These are phyloP conservation scores for Helarctos malayanus DNA, from an alignment of 2,797 vertebrate genomes.

Conservation along the genomic window DNA sequence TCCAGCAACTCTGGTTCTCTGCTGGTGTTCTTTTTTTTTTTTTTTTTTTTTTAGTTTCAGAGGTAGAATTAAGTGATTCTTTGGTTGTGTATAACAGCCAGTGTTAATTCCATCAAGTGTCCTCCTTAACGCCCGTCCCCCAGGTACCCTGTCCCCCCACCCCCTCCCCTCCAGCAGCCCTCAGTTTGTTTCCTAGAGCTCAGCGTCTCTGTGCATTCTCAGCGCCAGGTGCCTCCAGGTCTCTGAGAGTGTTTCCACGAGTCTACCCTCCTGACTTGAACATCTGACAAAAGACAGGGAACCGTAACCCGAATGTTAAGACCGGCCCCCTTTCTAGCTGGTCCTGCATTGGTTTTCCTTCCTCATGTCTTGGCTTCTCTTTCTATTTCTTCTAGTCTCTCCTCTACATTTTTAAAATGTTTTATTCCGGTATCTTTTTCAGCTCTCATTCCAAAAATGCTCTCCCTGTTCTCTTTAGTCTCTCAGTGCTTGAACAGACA, in stretches of 20 bases:
- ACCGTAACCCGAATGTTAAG: too few species aligned
- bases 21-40: background rate
- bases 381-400: background rate
- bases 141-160: too few species aligned
- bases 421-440: background rate
- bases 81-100: background rate
- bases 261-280: background rate
- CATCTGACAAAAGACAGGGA: background rate
- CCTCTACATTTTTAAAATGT: background rate
- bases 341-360: background rate
- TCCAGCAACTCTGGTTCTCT: background rate
- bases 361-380: background rate
- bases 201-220: background rate
- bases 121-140: background rate
- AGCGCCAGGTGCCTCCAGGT: background rate
- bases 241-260: fast-evolving
- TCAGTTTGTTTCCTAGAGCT: background rate
- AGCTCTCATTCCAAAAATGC: background rate
- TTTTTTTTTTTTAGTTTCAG: background rate
- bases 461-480: background rate
- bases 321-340: background rate
- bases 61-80: background rate
- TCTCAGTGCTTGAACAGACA: background rate
- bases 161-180: too few species aligned
- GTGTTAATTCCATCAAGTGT: background rate